Conservation (phyloP, 2,888 invertebrate genomes). For the Sesia bembeciformis region DNA sequence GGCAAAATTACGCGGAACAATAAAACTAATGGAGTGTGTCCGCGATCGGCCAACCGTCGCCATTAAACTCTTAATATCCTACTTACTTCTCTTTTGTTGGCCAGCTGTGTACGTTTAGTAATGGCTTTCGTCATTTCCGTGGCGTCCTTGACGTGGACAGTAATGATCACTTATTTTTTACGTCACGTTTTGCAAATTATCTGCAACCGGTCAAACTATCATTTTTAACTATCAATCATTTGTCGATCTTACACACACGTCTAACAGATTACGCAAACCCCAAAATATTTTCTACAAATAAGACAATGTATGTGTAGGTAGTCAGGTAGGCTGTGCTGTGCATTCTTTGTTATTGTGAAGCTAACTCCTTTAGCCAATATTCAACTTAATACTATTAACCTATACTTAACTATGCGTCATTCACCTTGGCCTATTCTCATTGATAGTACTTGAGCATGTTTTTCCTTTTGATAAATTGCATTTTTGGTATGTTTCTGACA, state of each 20-base stretch:
- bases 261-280: background rate
- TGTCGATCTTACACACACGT: background rate
- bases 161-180: conserved; percentile 5
- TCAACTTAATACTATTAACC: background rate
- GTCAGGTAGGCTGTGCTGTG: no score
- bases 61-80: conserved; percentile 4
- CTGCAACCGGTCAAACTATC: background rate
- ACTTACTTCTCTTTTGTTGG: conserved; percentile 9
- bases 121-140: conserved; percentile 5
- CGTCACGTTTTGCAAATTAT: conserved; percentile 1
- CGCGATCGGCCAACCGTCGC: conserved; percentile 17
- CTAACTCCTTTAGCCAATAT: background rate
- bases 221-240: background rate
- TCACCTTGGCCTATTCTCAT: conserved; percentile 16
- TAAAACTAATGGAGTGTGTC: conserved; percentile 50
- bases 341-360: no score
- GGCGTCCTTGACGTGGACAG: conserved; percentile 7
- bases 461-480: background rate
- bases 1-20: conserved; percentile 52
- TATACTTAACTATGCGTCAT: conserved; percentile 11
- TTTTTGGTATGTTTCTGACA: background rate
- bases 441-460: conserved; percentile 5
- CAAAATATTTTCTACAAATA: background rate
- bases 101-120: conserved; percentile 7
- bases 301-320: no score